Percentiles rank a stretch among this genome's conserved stretches.
Conservation (phyloP, 2,888 invertebrate genomes). For the Alcis repandata region DNA sequence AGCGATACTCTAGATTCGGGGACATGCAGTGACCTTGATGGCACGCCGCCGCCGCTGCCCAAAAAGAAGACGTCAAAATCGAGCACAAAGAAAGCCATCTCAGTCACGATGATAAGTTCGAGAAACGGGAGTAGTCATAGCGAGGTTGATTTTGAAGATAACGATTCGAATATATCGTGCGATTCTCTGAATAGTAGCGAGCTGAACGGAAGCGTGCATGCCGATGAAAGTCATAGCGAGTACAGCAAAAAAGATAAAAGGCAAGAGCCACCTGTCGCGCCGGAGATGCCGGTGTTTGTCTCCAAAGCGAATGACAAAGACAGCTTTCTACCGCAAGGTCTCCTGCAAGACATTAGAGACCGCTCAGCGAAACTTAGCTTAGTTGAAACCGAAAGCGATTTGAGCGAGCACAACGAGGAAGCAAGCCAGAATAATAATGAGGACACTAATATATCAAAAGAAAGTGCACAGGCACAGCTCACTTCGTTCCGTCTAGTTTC, state of each 20-base stretch:
- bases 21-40: slow-evolving; percentile 94
- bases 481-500: slow-evolving; percentile 85
- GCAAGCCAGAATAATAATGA: slow-evolving; percentile 81
- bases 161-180: slow-evolving; percentile 92
- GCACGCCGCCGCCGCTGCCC: slow-evolving; percentile 89
- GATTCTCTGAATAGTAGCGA: slow-evolving; percentile 93
- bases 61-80: slow-evolving; percentile 88
- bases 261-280: slow-evolving; percentile 70
- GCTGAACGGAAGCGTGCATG: slow-evolving; percentile 84
- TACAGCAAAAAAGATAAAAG: slow-evolving; percentile 78
- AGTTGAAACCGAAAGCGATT: slow-evolving; percentile 79
- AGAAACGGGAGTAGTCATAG: slow-evolving; percentile 88
- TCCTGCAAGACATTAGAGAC: slow-evolving; percentile 90
- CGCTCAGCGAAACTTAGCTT: slow-evolving; percentile 85
- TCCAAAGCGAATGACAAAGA: slow-evolving; percentile 74
- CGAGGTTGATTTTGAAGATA: slow-evolving; percentile 90
- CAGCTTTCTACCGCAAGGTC: slow-evolving; percentile 88
- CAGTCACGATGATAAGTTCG: slow-evolving; percentile 85
- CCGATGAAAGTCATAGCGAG: slow-evolving; percentile 81
- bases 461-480: slow-evolving; percentile 79
- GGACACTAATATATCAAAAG: slow-evolving; percentile 79
- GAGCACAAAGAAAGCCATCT: slow-evolving; percentile 82
- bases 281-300: slow-evolving; percentile 66
- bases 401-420: slow-evolving; percentile 68
- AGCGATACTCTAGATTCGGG: slow-evolving; percentile 94